Percentiles rank a stretch among this genome's conserved stretches.
phyloP scores from a whole-genome alignment of 1,140 invertebrate genomes.

The Coelopa frigida region DNA sequence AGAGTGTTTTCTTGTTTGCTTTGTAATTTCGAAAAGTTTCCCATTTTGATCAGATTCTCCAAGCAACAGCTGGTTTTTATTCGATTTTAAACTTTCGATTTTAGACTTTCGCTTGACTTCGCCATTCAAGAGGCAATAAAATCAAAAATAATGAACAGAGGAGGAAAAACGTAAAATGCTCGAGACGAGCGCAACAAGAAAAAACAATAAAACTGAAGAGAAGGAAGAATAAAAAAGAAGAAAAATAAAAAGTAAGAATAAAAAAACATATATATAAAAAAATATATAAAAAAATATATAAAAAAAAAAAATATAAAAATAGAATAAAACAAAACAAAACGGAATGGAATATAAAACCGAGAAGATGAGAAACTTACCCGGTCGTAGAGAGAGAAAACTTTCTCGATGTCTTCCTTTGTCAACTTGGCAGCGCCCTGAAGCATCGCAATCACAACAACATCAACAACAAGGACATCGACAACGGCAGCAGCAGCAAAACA shows the following conservation, averaged over 20 bases:
- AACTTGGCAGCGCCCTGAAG: constrained; percentile 76
- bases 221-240: neutral
- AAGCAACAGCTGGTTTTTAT: too few relatives aligned
- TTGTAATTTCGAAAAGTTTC: too few relatives aligned
- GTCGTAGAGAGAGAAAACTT: constrained; percentile 85
- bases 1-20: too few relatives aligned
- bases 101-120: too few relatives aligned
- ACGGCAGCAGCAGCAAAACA: constrained; percentile 2
- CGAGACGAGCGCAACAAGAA: too few relatives aligned
- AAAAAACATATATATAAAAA: too few relatives aligned
- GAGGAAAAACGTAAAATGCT: too few relatives aligned
- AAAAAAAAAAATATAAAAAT: neutral
- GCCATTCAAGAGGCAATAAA: too few relatives aligned
- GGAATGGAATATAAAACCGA: neutral
- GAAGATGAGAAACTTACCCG: constrained; percentile 56
- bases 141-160: too few relatives aligned
- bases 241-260: neutral
- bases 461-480: neutral
- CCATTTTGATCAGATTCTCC: too few relatives aligned
- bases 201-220: neutral
- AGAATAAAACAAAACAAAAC: neutral
- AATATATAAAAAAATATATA: neutral
- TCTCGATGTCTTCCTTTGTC: constrained; percentile 84
- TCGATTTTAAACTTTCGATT: too few relatives aligned
- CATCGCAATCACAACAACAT: neutral